Evolutionary conservation across 2,888 invertebrate genomes (phyloP).

Genomic region (Empis livida): DNA sequence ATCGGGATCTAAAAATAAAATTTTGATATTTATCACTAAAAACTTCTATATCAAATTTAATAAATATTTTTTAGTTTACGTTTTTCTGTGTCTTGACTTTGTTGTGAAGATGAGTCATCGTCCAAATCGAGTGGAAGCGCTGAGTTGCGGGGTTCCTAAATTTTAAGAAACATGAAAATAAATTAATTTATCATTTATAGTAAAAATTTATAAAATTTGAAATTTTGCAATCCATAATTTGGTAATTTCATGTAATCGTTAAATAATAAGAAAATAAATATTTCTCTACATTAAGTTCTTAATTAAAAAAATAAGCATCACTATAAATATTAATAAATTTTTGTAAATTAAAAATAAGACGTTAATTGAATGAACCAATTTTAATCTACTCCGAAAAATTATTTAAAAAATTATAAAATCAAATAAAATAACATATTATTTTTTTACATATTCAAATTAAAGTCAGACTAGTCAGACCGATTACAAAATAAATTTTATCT

Average conservation of each 20-base stretch:
- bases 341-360: too few species aligned
- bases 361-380: too few species aligned
- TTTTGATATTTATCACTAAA: constrained; percentile 1
- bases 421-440: constrained; percentile 8
- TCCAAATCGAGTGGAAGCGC: constrained; percentile 82
- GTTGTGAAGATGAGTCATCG: constrained; percentile 79
- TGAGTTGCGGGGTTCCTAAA: constrained; percentile 77
- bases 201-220: too few species aligned
- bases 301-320: too few species aligned
- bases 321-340: too few species aligned
- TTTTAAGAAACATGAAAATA: too few species aligned
- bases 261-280: too few species aligned
- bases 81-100: constrained; percentile 76
- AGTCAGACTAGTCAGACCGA: constrained; percentile 19
- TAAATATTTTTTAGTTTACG: constrained; percentile 19
- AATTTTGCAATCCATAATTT: too few species aligned
- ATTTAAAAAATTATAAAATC: neutral
- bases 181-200: too few species aligned
- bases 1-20: constrained; percentile 28
- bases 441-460: constrained; percentile 6
- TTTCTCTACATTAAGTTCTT: constrained; percentile 15
- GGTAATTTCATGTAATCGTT: too few species aligned
- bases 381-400: neutral
- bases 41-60: neutral
- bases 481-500: neutral